These are phyloP conservation scores for Oryzias sinensis DNA, from an alignment of 2,797 vertebrate species.

Conservation along the genomic window DNA sequence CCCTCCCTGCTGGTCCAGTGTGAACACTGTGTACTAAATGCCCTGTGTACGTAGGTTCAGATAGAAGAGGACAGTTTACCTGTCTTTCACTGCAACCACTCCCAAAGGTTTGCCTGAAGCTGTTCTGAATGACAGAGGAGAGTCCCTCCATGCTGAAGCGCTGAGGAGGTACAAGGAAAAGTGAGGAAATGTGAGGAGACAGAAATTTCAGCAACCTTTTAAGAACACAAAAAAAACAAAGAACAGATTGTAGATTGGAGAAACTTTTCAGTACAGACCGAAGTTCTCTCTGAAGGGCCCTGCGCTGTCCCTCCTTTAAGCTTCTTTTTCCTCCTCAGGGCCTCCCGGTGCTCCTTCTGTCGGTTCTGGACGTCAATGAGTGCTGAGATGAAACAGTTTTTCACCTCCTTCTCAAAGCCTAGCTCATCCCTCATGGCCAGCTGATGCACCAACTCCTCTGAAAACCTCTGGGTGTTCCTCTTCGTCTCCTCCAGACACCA, in stretches of 20 bases:
- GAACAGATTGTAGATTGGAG: background rate
- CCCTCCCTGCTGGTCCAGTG: no score
- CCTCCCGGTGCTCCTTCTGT: slow-evolving; percentile 92
- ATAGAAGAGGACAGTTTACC: slow-evolving; percentile 78
- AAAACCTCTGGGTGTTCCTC: slow-evolving; percentile 84
- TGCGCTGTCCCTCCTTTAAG: slow-evolving; percentile 78
- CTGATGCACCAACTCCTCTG: slow-evolving; percentile 92
- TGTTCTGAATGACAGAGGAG: slow-evolving; percentile 96
- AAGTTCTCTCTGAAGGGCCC: slow-evolving; percentile 55
- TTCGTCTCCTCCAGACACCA: slow-evolving; percentile 88
- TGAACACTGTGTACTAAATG: no score
- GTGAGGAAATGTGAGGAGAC: slow-evolving; percentile 19
- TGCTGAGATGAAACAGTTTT: slow-evolving; percentile 97
- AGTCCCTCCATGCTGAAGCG: slow-evolving; percentile 98
- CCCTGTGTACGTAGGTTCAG: no score
- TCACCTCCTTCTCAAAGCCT: slow-evolving; percentile 98
- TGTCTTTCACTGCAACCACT: slow-evolving; percentile 91
- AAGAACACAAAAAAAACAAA: background rate
- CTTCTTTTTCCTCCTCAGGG: slow-evolving; percentile 90
- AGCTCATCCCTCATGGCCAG: slow-evolving; percentile 95
- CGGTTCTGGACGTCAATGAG: slow-evolving; percentile 96
- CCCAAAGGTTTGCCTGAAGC: slow-evolving; percentile 96
- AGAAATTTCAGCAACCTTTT: background rate
- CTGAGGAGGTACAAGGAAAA: slow-evolving; percentile 79
- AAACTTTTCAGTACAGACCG: slow-evolving; percentile 68